A percentile compares a stretch with the other conserved stretches of the same genome.
Conservation (phyloP, 2,113 vertebrate species). For the Pseudonaja textilis region DNA sequence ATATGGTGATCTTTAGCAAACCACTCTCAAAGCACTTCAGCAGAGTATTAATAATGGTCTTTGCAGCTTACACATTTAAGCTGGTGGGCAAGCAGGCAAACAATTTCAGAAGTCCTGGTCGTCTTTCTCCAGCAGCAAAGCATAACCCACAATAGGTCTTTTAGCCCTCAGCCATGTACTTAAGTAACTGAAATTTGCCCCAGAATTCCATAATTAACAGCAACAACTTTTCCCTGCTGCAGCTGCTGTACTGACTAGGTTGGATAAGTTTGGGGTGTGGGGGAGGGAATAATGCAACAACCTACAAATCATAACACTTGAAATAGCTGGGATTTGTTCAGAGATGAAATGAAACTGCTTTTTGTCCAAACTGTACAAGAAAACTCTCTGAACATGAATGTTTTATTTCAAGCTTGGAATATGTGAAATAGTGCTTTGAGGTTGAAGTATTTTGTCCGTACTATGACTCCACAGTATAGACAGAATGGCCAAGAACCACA, state of each 20-base stretch:
- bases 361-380: background rate
- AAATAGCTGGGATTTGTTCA: background rate
- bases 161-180: background rate
- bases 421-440: background rate
- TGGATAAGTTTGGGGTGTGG: background rate
- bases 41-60: background rate
- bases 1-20: background rate
- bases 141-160: background rate
- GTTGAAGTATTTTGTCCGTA: background rate
- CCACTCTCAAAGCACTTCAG: background rate
- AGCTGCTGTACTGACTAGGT: background rate
- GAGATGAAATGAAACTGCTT: background rate
- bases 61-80: background rate
- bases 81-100: background rate
- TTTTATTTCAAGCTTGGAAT: background rate
- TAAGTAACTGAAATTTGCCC: background rate
- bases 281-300: background rate
- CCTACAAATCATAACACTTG: background rate
- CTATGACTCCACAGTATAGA: background rate
- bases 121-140: background rate
- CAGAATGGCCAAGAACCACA: background rate
- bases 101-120: background rate
- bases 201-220: background rate
- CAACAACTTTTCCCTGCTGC: background rate
- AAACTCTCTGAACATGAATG: background rate